Base-by-base conservation (phyloP, 1,140 invertebrate genomes). In the Hylyphantes graminicola region DNA sequence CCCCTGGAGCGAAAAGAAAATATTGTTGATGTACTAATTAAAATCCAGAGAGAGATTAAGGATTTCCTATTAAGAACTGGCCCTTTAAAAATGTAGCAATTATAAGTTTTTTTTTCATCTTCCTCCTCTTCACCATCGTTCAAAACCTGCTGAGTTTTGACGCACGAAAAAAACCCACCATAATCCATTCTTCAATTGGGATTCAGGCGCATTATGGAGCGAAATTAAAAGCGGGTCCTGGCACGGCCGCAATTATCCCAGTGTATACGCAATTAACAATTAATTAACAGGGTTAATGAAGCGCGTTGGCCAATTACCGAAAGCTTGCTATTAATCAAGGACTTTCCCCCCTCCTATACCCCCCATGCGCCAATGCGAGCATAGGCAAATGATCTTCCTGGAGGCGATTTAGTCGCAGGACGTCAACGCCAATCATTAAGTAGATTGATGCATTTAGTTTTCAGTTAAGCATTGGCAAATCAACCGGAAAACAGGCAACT, bases 371-470 rank as follows among this genome's bases (percentile, higher is more conserved):
- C 80, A 83, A 83, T 83, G 80, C 74, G 80, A 70, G 72, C 80
- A 53, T 83, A 83, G 80, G 80, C 80, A 83, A 83, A 83, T 83
- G 80, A 83, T 83, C 80, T 80, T 53, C 79, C 70, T 17, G 51
- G 59, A 64, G 80, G 80, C 80, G 70, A 83, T 83, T 83, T 74
- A 83, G 80, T 83, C 80, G 80, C 70, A 83, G 70, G 50, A 74
- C 80, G 80, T 75, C 80, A 83, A 83, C 80, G 80, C 80, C 80
- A 83, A 83, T 83, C 80, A 83, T 83, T 83, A 83, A 75, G 70
- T 75, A 83, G 80, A 83, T 83, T 74, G 72, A 83, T 83, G 80
- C 72, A 83, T 83, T 83, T 83, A 83, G 80, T 83, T 83, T 83
- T 70, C 50, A 81, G 79, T 81, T 81, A 72, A 81, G 55, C 48